These are phyloP conservation scores for Elephas maximus DNA, from an alignment of 2,113 vertebrate species.

Conservation along the genomic window DNA sequence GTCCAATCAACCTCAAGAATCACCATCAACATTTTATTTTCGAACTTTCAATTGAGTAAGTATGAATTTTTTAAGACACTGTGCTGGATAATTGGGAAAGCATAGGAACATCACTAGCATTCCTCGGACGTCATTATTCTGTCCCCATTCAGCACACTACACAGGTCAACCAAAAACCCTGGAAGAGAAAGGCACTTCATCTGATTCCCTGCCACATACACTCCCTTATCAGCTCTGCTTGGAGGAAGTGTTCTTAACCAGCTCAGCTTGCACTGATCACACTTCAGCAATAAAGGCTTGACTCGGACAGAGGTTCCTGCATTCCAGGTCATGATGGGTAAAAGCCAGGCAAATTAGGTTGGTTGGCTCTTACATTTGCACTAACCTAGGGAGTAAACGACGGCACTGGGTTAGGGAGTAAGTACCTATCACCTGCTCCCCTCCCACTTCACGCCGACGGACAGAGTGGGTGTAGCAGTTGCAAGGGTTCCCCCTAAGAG, in stretches of 20 bases:
- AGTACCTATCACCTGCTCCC: not conserved
- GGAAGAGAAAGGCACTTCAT: not conserved
- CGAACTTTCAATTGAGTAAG: not conserved
- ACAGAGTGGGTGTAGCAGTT: not conserved
- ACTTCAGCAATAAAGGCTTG: slow-evolving; percentile 21
- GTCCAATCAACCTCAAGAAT: slow-evolving; percentile 47
- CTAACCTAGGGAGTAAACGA: not conserved
- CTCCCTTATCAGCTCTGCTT: slow-evolving; percentile 51
- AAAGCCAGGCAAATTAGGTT: not conserved
- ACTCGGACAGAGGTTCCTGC: slow-evolving; percentile 55
- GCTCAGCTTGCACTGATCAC: slow-evolving; percentile 40
- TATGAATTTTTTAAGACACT: not conserved
- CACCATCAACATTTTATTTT: not conserved
- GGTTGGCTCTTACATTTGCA: not conserved
- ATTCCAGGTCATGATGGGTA: slow-evolving; percentile 18
- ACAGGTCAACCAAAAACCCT: slow-evolving; percentile 44
- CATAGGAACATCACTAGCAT: not conserved
- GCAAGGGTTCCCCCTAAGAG: slow-evolving; percentile 2
- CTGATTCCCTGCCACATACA: not conserved
- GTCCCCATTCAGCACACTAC: not conserved
- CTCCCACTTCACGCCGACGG: not conserved
- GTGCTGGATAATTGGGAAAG: not conserved
- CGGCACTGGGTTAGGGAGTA: no score
- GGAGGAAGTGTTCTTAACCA: slow-evolving; percentile 28
- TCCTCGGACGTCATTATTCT: not conserved